Percentiles rank a stretch among this genome's conserved stretches.
Evolutionary conservation across 2,113 vertebrate genomes (phyloP).

Genomic region (Brachypteracias leptosomus): DNA sequence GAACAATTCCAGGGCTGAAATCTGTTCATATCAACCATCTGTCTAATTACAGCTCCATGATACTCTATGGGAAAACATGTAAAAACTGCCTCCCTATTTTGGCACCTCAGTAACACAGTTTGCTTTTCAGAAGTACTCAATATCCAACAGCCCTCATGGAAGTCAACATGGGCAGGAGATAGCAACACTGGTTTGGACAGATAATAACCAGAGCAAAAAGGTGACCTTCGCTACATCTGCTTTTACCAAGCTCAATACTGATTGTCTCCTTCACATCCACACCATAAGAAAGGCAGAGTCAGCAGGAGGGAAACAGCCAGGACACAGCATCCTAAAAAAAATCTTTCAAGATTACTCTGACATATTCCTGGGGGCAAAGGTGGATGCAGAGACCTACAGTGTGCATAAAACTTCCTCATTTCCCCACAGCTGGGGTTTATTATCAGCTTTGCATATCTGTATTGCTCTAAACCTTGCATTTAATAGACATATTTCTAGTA

Average conservation of each 20-base stretch:
- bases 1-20: neutral
- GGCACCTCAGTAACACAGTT: neutral
- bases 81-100: neutral
- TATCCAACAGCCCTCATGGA: neutral
- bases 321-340: neutral
- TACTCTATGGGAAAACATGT: neutral
- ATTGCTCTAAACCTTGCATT: slow-evolving; percentile 24
- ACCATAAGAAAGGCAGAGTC: neutral
- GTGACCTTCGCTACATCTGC: neutral
- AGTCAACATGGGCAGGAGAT: neutral
- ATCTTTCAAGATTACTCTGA: neutral
- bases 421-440: slow-evolving; percentile 26
- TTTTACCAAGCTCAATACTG: neutral
- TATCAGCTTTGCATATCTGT: slow-evolving; percentile 32
- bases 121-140: neutral
- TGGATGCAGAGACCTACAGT: neutral
- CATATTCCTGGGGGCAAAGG: slow-evolving; percentile 8
- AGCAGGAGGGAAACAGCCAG: neutral
- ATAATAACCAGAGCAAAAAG: neutral
- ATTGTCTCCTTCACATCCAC: neutral
- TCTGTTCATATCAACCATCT: neutral
- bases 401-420: slow-evolving; percentile 20
- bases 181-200: neutral
- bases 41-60: neutral
- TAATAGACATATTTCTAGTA: slow-evolving; percentile 6